These are phyloP conservation scores for Whitmania pigra DNA, from an alignment of 1,140 invertebrate genomes.

Conservation along the genomic window DNA sequence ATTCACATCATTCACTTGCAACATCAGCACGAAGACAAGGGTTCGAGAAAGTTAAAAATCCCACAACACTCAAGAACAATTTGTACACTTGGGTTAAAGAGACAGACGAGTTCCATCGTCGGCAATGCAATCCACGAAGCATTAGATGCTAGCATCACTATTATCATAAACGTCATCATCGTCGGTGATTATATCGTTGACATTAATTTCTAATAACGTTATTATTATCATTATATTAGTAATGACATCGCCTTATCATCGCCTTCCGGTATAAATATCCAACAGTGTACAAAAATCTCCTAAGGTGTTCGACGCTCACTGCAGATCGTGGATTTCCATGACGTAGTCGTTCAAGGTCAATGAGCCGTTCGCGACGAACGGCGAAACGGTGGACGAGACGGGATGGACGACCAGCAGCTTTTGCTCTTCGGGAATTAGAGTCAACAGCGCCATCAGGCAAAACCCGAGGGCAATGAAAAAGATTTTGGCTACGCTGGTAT, in stretches of 20 bases:
- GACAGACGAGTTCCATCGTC: no score
- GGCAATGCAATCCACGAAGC: no score
- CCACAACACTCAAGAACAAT: no score
- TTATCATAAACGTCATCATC: no score
- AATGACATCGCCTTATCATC: not conserved
- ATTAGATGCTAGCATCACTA: no score
- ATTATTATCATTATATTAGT: not conserved
- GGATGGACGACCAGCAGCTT: no score
- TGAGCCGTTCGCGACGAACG: not conserved
- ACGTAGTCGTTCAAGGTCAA: not conserved
- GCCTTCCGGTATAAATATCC: not conserved
- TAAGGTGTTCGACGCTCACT: not conserved
- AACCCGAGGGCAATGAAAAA: slow-evolving; percentile 21
- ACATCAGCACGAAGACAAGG: no score
- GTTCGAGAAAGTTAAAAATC: no score
- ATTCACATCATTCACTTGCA: no score
- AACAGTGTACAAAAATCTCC: slow-evolving; percentile 5
- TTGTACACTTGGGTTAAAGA: no score
- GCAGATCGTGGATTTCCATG: not conserved
- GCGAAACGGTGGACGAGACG: not conserved
- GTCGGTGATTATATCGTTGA: no score
- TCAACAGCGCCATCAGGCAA: slow-evolving; percentile 21
- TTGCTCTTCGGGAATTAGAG: slow-evolving; percentile 21
- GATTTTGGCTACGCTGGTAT: slow-evolving; percentile 20
- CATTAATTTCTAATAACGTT: no score